Conservation (phyloP, 1,140 invertebrate species). For the Drosophila sp. region DNA sequence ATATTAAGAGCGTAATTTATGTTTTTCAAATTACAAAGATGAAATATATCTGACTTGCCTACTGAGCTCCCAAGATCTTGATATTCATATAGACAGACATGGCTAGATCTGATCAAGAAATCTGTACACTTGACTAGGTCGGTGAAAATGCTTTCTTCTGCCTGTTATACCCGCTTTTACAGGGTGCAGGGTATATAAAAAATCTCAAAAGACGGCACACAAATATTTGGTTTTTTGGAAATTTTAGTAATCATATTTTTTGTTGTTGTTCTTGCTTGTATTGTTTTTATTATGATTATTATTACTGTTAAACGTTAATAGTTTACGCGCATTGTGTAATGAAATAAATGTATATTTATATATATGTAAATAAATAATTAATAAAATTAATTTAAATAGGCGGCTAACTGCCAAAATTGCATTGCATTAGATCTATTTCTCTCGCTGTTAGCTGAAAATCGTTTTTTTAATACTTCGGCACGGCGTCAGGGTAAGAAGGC, state of each 20-base stretch:
- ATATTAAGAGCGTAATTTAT: too few species aligned
- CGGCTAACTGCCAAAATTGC: constrained; percentile 69
- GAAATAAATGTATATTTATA: neutral
- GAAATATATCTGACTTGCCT: too few species aligned
- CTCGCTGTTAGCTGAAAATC: constrained; percentile 23
- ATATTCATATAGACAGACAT: too few species aligned
- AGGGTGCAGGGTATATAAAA: too few species aligned
- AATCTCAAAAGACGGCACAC: neutral
- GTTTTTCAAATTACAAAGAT: too few species aligned
- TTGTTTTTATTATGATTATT: constrained; percentile 17
- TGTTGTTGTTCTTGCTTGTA: neutral
- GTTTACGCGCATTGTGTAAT: constrained; percentile 18
- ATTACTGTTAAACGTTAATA: constrained; percentile 55
- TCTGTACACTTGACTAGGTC: too few species aligned
- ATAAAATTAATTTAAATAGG: constrained; percentile 58
- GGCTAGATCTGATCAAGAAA: too few species aligned
- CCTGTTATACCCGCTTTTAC: too few species aligned
- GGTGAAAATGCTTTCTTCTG: too few species aligned
- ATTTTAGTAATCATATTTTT: constrained; percentile 3
- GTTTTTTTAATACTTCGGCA: constrained; percentile 57
- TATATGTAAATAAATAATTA: constrained; percentile 59
- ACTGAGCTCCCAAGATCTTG: too few species aligned
- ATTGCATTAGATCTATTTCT: constrained; percentile 57
- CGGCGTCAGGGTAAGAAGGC: constrained; percentile 26
- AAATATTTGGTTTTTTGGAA: neutral